phyloP scores from a whole-genome alignment of 2,797 vertebrate genomes.

The Pseudochromis fuscus region DNA sequence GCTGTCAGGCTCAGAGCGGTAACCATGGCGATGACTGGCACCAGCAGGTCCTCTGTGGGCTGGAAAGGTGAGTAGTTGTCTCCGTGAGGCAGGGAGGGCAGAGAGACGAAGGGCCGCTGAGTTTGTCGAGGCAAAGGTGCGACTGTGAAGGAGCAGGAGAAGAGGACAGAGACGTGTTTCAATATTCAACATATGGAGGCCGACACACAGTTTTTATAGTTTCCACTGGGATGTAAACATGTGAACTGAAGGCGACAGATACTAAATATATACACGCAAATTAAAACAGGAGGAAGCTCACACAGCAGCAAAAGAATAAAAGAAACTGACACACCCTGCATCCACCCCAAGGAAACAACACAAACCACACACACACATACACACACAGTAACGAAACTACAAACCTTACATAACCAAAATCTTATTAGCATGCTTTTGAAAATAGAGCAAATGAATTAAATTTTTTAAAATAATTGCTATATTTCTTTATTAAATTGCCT shows the following conservation, averaged over 20 bases:
- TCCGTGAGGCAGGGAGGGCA: constrained; percentile 54
- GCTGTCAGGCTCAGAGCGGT: constrained; percentile 65
- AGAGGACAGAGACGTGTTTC: background rate
- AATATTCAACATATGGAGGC: background rate
- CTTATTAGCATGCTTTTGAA: constrained; percentile 8
- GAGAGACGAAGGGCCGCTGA: constrained; percentile 28
- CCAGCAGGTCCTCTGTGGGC: constrained; percentile 32
- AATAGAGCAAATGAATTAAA: background rate
- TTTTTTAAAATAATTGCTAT: background rate
- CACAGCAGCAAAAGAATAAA: background rate
- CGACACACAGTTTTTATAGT: background rate
- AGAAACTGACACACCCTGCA: constrained; percentile 20
- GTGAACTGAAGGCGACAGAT: background rate
- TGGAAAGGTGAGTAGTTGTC: constrained; percentile 37
- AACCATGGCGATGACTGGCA: constrained; percentile 58
- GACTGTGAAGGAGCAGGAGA: constrained; percentile 58
- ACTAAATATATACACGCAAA: background rate
- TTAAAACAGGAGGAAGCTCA: background rate
- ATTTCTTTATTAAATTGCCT: background rate
- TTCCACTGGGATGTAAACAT: no score
- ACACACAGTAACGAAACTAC: background rate
- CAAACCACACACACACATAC: constrained; percentile 11
- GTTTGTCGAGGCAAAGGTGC: constrained; percentile 42
- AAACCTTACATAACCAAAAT: background rate
- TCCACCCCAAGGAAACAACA: background rate